Evolutionary conservation across 1,140 invertebrate genomes (phyloP).

Genomic region (Schmidtea mediterranea): DNA sequence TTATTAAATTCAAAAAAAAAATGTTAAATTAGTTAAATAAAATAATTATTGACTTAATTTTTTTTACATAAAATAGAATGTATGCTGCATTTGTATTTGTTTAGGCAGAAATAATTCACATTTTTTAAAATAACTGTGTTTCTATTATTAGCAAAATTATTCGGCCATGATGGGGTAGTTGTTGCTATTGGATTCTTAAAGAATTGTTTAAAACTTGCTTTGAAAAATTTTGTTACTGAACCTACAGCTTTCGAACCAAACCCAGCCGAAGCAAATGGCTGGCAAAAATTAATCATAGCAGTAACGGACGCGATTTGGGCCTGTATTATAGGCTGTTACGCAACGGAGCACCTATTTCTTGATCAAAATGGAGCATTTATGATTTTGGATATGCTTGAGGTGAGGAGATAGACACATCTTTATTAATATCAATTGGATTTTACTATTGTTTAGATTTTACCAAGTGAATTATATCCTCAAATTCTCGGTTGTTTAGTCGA

Average conservation of each 20-base stretch:
- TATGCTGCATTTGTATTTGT: too few species aligned
- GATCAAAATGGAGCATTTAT: slow-evolving; percentile 25
- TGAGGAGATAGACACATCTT: slow-evolving; percentile 9
- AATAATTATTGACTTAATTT: too few species aligned
- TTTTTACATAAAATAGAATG: too few species aligned
- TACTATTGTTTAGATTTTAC: slow-evolving; percentile 13
- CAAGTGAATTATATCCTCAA: slow-evolving; percentile 22
- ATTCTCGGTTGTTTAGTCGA: slow-evolving; percentile 25
- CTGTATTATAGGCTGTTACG: slow-evolving; percentile 20
- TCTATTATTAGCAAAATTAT: too few species aligned
- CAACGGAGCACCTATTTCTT: slow-evolving; percentile 24
- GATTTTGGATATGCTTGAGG: slow-evolving; percentile 24
- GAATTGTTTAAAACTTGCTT: slow-evolving; percentile 16
- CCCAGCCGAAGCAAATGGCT: slow-evolving; percentile 21
- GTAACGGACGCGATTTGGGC: slow-evolving; percentile 26
- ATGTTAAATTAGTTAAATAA: too few species aligned
- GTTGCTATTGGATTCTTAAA: slow-evolving; percentile 19
- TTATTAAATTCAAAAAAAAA: too few species aligned
- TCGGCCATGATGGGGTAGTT: slow-evolving; percentile 21
- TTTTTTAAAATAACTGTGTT: neutral
- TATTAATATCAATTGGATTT: slow-evolving; percentile 1
- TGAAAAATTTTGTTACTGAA: too few species aligned
- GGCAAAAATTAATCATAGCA: slow-evolving; percentile 21
- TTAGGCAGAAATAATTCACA: neutral
- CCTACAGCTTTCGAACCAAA: too few species aligned